These are phyloP conservation scores for Paraescarpia echinospica DNA, from an alignment of 1,140 invertebrate genomes.

Conservation along the genomic window DNA sequence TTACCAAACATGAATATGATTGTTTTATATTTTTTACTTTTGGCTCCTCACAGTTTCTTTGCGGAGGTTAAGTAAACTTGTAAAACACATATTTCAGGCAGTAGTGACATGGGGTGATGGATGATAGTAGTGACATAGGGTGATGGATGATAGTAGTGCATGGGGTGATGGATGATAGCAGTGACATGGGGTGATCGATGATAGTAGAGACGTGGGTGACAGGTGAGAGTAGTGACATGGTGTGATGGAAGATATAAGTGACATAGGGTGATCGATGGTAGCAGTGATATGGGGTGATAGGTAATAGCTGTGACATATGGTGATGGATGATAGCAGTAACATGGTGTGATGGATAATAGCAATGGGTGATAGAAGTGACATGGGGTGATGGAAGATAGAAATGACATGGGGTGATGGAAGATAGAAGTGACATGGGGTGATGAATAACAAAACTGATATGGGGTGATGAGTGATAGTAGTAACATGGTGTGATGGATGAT, in stretches of 20 bases:
- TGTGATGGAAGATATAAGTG: background rate
- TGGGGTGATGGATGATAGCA: background rate
- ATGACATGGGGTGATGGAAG: background rate
- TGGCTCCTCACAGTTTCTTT: too few species aligned
- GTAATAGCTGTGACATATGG: background rate
- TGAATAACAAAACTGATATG: background rate
- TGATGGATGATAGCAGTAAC: background rate
- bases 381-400: background rate
- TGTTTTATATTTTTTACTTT: too few species aligned
- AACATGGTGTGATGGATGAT: background rate
- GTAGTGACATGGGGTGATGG: background rate
- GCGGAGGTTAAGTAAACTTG: too few species aligned
- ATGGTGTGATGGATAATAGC: too few species aligned
- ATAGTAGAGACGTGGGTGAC: too few species aligned
- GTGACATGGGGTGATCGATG: too few species aligned
- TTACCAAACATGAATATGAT: too few species aligned
- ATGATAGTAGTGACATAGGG: background rate
- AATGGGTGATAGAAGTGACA: too few species aligned
- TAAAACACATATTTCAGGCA: too few species aligned
- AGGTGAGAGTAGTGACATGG: background rate
- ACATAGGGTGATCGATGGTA: background rate
- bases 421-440: background rate
- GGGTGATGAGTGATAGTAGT: background rate
- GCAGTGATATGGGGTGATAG: background rate
- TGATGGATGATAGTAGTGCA: background rate